Percentiles rank a stretch among this genome's conserved stretches.
phyloP scores from a whole-genome alignment of 2,888 invertebrate species.

The Ashinkailepas kermadecensis region DNA sequence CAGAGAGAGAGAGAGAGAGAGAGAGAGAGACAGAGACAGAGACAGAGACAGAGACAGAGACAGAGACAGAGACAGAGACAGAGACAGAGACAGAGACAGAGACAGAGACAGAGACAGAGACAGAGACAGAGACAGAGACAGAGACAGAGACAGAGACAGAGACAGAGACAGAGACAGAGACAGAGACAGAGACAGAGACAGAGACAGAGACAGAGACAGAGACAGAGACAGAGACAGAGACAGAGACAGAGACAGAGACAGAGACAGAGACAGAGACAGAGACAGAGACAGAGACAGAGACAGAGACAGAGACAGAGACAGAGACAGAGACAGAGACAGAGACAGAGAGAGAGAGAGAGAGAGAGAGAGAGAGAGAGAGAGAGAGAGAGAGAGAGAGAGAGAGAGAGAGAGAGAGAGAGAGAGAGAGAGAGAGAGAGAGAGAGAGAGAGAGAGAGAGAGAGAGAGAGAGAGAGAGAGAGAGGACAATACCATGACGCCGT shows the following conservation, averaged over 20 bases:
- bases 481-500: too few species aligned
- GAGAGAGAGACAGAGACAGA: too few species aligned
- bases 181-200: not conserved
- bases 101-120: slow-evolving; percentile 20
- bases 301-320: too few species aligned
- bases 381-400: not conserved
- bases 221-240: not conserved
- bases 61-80: not conserved
- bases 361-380: slow-evolving; percentile 2
- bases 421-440: not conserved
- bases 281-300: not conserved
- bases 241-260: not conserved
- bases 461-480: too few species aligned
- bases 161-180: not conserved
- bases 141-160: slow-evolving; percentile 14
- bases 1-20: too few species aligned
- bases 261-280: not conserved
- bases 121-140: slow-evolving; percentile 14
- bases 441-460: too few species aligned
- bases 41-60: too few species aligned
- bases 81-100: slow-evolving; percentile 22
- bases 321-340: not conserved
- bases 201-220: slow-evolving; percentile 1
- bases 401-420: not conserved
- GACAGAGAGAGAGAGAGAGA: not conserved